These are phyloP conservation scores for Girardia tigrina DNA, from an alignment of 2,888 invertebrate genomes.

Conservation along the genomic window DNA sequence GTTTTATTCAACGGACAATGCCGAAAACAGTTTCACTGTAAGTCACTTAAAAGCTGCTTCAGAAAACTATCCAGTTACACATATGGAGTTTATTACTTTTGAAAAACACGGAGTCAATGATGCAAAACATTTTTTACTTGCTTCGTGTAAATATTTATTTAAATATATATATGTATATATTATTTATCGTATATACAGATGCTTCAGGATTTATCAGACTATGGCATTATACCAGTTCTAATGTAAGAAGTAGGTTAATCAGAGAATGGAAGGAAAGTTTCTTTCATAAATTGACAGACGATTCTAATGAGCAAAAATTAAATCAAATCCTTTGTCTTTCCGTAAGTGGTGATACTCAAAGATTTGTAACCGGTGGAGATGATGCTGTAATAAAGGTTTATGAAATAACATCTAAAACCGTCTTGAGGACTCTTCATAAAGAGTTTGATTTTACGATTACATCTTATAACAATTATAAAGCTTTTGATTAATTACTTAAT, in stretches of 20 bases:
- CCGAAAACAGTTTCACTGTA: not conserved
- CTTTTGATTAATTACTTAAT: too few species aligned
- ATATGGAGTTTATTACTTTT: not conserved
- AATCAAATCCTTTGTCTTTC: conserved; percentile 42
- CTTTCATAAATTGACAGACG: not conserved
- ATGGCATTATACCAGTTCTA: conserved; percentile 26
- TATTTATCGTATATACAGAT: not conserved
- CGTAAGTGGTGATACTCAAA: conserved; percentile 41
- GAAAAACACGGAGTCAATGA: not conserved
- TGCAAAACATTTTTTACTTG: not conserved
- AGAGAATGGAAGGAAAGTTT: not conserved
- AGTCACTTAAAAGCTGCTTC: not conserved
- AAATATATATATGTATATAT: not conserved
- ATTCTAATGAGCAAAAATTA: not conserved
- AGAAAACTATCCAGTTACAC: not conserved
- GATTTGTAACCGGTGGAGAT: conserved; percentile 44
- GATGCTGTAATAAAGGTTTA: conserved; percentile 44
- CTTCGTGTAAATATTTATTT: too few species aligned
- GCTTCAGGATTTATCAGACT: conserved; percentile 27
- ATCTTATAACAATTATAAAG: too few species aligned
- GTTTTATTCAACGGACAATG: not conserved
- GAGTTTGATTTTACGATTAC: too few species aligned
- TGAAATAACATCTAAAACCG: conserved; percentile 43
- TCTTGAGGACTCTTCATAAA: conserved; percentile 41
- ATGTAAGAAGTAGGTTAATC: not conserved